phyloP scores from a whole-genome alignment of 2,113 vertebrate species.

The Antechinus flavipes region DNA sequence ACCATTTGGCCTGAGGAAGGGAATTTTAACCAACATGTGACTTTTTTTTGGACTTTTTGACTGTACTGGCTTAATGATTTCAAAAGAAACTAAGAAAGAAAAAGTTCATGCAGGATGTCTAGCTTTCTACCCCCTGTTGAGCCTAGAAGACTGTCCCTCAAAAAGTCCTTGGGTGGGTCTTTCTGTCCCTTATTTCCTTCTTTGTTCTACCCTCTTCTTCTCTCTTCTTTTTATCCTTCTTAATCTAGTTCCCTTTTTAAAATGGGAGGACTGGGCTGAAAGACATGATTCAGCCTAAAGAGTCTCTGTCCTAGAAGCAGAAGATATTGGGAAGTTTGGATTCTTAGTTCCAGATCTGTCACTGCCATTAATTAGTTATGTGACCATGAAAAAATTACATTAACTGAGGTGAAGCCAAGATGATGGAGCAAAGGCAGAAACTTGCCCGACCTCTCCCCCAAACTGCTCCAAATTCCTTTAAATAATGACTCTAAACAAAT shows the following conservation, averaged over 20 bases:
- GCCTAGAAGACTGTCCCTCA: background rate
- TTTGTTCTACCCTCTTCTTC: background rate
- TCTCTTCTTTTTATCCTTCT: background rate
- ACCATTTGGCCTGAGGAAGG: background rate
- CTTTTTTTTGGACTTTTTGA: background rate
- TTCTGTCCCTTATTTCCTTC: background rate
- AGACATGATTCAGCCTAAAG: background rate
- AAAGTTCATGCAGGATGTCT: background rate
- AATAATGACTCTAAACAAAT: too few relatives aligned
- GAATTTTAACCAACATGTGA: background rate
- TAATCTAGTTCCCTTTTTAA: constrained; percentile 7
- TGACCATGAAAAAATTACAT: background rate
- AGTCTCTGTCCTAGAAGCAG: background rate
- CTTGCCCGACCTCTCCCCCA: too few relatives aligned
- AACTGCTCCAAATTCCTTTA: too few relatives aligned
- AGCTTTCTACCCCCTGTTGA: background rate
- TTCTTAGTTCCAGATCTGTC: background rate
- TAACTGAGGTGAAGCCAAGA: too few relatives aligned
- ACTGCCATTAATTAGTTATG: background rate
- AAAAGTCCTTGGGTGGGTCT: background rate
- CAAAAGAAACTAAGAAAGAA: background rate
- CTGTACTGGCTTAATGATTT: background rate
- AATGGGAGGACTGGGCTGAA: background rate
- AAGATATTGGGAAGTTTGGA: background rate
- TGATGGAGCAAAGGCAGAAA: too few relatives aligned